Percentiles rank a stretch among this genome's conserved stretches.
Conservation (phyloP, 2,113 vertebrate species). For the Scytalopus superciliaris region DNA sequence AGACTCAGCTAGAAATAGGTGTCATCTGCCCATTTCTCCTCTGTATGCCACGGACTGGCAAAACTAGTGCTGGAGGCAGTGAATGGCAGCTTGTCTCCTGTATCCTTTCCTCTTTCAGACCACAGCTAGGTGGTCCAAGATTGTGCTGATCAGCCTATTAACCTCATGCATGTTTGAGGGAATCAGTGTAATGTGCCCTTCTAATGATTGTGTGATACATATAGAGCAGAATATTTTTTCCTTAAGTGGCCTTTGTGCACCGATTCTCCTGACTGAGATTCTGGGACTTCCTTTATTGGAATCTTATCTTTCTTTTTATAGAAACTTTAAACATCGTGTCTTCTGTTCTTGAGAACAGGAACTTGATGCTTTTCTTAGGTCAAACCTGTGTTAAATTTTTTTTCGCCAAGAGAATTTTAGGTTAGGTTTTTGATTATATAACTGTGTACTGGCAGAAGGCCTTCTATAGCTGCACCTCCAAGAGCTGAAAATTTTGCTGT, state of each 20-base stretch:
- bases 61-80: not conserved
- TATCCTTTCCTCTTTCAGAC: not conserved
- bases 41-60: not conserved
- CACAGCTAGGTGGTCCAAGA: not conserved
- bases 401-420: constrained; percentile 1
- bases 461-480: not conserved
- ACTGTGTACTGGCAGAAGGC: not conserved
- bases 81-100: not conserved
- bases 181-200: not conserved
- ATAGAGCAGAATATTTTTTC: not conserved
- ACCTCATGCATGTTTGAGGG: not conserved
- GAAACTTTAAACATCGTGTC: not conserved
- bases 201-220: not conserved
- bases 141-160: not conserved
- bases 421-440: not conserved
- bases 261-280: not conserved
- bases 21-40: not conserved
- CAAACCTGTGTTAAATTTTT: not conserved
- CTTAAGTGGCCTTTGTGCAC: not conserved
- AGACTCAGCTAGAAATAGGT: not conserved
- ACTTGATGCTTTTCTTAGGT: not conserved
- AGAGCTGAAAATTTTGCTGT: not conserved
- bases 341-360: not conserved
- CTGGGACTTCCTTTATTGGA: not conserved
- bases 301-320: not conserved